Evolutionary conservation across 2,797 vertebrate species (phyloP).

Genomic region (Syndactyla subalaris): DNA sequence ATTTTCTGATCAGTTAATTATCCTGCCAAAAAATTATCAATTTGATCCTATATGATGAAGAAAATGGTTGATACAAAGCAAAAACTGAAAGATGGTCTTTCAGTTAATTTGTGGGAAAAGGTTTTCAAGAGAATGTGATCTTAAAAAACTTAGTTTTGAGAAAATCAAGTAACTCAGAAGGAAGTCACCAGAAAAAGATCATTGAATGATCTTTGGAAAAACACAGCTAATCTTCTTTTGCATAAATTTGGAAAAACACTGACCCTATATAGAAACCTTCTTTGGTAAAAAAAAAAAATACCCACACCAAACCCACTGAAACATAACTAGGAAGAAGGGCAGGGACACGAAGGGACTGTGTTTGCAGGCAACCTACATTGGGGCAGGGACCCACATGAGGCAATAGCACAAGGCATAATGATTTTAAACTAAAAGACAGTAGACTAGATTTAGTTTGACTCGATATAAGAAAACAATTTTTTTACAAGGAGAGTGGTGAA

Average conservation of each 20-base stretch:
- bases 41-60: neutral
- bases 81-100: neutral
- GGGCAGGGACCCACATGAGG: neutral
- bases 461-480: neutral
- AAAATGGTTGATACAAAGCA: neutral
- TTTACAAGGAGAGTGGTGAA: neutral
- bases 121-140: neutral
- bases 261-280: neutral
- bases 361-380: neutral
- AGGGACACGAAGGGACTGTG: accelerated
- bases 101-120: neutral
- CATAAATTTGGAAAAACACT: slow-evolving; percentile 13
- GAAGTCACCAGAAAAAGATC: neutral
- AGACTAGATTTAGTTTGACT: neutral
- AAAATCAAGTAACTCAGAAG: neutral
- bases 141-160: neutral
- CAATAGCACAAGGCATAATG: neutral
- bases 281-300: neutral
- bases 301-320: neutral
- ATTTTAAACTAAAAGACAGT: neutral
- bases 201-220: slow-evolving; percentile 46
- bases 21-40: neutral
- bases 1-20: neutral
- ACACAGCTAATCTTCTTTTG: slow-evolving; percentile 37
- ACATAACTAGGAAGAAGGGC: neutral